Percentiles rank a stretch among this genome's conserved stretches.
phyloP scores from a whole-genome alignment of 2,113 vertebrate species.

The Boulengerochromis microlepis region DNA sequence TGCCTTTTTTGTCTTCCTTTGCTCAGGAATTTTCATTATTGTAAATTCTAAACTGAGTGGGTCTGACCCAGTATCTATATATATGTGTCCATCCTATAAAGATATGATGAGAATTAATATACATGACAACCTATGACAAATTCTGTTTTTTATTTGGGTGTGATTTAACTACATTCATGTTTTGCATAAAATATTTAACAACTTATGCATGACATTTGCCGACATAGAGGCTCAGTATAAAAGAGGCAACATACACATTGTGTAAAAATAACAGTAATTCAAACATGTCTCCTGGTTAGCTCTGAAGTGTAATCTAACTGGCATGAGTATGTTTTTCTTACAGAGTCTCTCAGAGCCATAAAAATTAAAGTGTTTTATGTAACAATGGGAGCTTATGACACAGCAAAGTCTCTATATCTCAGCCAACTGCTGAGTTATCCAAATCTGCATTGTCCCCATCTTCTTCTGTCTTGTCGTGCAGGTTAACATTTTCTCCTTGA shows the following conservation, averaged over 20 bases:
- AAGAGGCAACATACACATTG: not conserved
- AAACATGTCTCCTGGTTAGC: not conserved
- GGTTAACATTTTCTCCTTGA: constrained; percentile 36
- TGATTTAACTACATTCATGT: not conserved
- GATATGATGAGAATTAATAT: not conserved
- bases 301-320: not conserved
- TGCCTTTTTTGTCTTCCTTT: not conserved
- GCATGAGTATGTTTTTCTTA: not conserved
- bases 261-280: not conserved
- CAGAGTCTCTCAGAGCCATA: not conserved
- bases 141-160: not conserved
- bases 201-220: not conserved
- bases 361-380: not conserved
- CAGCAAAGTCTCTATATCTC: not conserved
- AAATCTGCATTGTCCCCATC: not conserved
- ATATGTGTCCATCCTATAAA: not conserved
- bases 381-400: not conserved
- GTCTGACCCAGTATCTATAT: not conserved
- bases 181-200: not conserved
- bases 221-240: not conserved
- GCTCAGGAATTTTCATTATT: not conserved
- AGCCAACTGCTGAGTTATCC: not conserved
- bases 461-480: constrained; percentile 11
- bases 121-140: not conserved
- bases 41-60: not conserved